Base-by-base conservation (phyloP, 2,888 invertebrate species). In the Orthosia incerta region DNA sequence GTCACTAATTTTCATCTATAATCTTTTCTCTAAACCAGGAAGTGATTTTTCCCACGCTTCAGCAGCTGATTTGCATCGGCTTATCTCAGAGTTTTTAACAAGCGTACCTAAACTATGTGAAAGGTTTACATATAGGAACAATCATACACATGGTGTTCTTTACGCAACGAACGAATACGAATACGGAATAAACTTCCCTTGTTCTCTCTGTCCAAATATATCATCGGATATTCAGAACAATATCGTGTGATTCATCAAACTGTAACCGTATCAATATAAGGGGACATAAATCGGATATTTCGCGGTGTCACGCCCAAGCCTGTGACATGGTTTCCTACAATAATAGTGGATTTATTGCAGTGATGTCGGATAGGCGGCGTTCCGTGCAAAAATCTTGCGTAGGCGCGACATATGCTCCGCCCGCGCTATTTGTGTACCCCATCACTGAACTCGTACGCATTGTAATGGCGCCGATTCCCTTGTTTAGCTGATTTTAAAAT, bases 341-440 rank as follows among this genome's bases (percentile, higher is more conserved):
- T 85, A 86, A 82, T 90, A 89, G 66, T 89, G 86, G 84, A 94
- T 94, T 94, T 94, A 94, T 94, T 88, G 89, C 90, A 76, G 75
- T 85, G 91, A 90, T 91, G 87, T 85, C 79, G 87, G 86, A 92
- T 91, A 93, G 90, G 88, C 89, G 88, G 82, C 86, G 89, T 89
- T 89, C 89, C 87, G 87, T 87, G 89, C 91, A 90, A 93, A 92
- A 94, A 93, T 89, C 83, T 61, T 85, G 92, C 92, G 94, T 94
- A 90, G 94, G 94, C 90, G 93, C 90, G 82, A 90, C 89, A 91
- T 89, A 88, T 90, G 91, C 89, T 88, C 87, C 90, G 88, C 91
- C 90, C 85, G 83, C 90, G 88, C 88, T 78, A 77, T 83, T 82
- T 86, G 80, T 85, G 87, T 86, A 81, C 71, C 72, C 78, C 80